Evolutionary conservation across 2,888 invertebrate genomes (phyloP).

Genomic region (Synergus umbraculus): DNA sequence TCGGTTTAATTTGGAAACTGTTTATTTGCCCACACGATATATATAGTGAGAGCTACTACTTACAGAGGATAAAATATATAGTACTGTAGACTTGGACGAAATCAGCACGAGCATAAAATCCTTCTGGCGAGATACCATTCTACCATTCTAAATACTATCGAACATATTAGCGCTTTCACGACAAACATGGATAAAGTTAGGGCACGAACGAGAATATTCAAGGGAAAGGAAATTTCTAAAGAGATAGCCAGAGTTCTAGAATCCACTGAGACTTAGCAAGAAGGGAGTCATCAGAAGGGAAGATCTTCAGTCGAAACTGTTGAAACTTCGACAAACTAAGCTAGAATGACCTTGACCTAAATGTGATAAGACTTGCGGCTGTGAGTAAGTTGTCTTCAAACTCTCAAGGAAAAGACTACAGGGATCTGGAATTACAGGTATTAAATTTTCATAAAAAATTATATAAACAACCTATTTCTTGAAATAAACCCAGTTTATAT

Average conservation of each 20-base stretch:
- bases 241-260: neutral
- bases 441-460: too few relatives aligned
- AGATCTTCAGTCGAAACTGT: neutral
- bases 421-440: too few relatives aligned
- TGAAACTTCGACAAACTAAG: neutral
- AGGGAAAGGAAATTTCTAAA: neutral
- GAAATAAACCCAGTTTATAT: neutral
- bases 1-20: constrained; percentile 37
- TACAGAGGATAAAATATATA: constrained; percentile 15
- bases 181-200: neutral
- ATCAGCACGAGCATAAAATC: constrained; percentile 15
- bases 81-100: constrained; percentile 10
- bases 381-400: neutral
- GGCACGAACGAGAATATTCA: neutral
- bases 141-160: neutral
- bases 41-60: constrained; percentile 8
- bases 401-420: neutral
- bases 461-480: neutral
- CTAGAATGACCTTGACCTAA: neutral
- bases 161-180: neutral
- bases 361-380: neutral
- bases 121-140: constrained; percentile 25
- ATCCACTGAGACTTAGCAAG: neutral
- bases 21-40: constrained; percentile 35
- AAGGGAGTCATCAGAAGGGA: neutral